Evolutionary conservation across 2,113 vertebrate genomes (phyloP).

Genomic region (Mirza zaza): DNA sequence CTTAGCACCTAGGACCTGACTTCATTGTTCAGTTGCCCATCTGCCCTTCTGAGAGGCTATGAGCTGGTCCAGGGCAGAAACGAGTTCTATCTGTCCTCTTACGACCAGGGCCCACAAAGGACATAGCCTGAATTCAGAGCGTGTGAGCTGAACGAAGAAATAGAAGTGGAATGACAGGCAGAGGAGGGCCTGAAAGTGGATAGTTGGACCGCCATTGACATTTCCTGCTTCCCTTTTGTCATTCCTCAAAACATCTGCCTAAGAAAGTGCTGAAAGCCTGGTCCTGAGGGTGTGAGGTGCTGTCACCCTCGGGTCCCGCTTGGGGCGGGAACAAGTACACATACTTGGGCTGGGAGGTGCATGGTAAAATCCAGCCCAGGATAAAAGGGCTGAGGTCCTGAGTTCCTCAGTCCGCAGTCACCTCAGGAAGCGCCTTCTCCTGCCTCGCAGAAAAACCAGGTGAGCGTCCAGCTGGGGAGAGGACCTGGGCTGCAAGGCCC

Average conservation of each 20-base stretch:
- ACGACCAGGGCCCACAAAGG: neutral
- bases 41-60: neutral
- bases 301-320: neutral
- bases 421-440: neutral
- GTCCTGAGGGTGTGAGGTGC: too few species aligned
- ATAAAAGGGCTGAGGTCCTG: neutral
- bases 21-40: neutral
- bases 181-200: neutral
- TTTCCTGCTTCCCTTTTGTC: neutral
- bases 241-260: neutral
- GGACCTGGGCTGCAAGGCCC: neutral
- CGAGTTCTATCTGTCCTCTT: neutral
- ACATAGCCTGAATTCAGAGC: neutral
- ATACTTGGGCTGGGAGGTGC: neutral
- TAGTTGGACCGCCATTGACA: rapidly evolving
- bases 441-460: neutral
- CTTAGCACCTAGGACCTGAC: neutral
- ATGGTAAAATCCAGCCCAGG: neutral
- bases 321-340: neutral
- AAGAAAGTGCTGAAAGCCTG: neutral
- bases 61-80: neutral
- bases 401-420: neutral
- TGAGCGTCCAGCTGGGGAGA: neutral
- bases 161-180: neutral
- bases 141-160: neutral